A percentile compares a stretch with the other conserved stretches of the same genome.
These are phyloP conservation scores for Xiphias gladius DNA, from an alignment of 2,113 vertebrate genomes.

Conservation along the genomic window DNA sequence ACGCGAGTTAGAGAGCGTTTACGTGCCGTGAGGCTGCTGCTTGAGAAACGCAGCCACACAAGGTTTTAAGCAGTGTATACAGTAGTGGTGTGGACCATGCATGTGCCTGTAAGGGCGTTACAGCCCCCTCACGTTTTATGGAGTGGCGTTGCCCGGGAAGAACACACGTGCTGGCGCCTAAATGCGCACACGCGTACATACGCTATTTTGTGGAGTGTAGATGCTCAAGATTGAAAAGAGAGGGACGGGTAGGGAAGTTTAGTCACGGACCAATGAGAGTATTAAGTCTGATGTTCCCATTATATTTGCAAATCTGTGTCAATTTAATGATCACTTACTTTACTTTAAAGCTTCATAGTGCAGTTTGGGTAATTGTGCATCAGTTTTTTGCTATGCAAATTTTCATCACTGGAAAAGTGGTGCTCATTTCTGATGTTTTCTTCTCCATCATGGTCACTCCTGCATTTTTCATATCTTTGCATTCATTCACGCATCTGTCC, in stretches of 20 bases:
- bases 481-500: background rate
- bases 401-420: background rate
- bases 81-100: background rate
- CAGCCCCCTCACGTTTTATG: slow-evolving; percentile 35
- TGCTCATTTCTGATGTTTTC: slow-evolving; percentile 38
- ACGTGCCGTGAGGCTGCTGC: background rate
- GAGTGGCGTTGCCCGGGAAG: slow-evolving; percentile 9
- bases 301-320: background rate
- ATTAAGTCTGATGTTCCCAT: background rate
- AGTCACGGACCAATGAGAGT: background rate
- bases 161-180: slow-evolving; percentile 2
- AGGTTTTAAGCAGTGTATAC: background rate
- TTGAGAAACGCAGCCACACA: background rate
- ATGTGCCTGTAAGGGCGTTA: slow-evolving; percentile 17
- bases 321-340: background rate
- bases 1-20: too few species aligned
- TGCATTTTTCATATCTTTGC: background rate
- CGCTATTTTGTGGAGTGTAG: background rate
- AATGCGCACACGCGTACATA: background rate
- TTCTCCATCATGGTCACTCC: slow-evolving; percentile 15
- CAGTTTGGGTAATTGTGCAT: background rate
- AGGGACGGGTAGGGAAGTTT: background rate
- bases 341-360: background rate
- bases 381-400: background rate
- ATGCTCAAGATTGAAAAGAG: background rate